Percentiles rank a stretch among this genome's conserved stretches.
Conservation (phyloP, 2,888 invertebrate species). For the Orthosia cruda region DNA sequence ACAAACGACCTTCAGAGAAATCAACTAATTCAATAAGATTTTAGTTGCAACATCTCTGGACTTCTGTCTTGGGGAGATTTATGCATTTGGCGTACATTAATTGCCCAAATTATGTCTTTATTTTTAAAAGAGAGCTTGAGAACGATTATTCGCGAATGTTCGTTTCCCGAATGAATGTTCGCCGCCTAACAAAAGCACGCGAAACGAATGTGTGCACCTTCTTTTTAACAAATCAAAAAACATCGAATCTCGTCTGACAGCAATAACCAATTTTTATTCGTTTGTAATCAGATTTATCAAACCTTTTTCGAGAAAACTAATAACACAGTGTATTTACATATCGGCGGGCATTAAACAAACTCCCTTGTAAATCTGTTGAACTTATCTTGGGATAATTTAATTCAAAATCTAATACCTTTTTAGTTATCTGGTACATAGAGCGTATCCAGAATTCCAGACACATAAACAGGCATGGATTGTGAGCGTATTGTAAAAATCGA, state of each 20-base stretch:
- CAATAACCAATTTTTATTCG: not conserved
- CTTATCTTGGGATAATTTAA: conserved; percentile 6
- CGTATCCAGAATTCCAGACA: not conserved
- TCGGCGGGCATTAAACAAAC: conserved; percentile 33
- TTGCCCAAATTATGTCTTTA: not conserved
- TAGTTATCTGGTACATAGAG: not conserved
- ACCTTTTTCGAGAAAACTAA: not conserved
- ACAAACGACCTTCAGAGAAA: conserved; percentile 7
- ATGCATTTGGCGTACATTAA: not conserved
- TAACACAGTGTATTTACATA: conserved; percentile 27
- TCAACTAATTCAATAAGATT: not conserved
- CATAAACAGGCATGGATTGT: not conserved
- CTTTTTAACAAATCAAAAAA: conserved; percentile 12
- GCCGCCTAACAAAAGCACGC: not conserved
- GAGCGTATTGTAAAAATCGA: conserved; percentile 26
- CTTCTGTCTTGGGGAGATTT: not conserved
- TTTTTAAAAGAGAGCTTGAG: conserved; percentile 30
- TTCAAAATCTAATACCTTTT: not conserved
- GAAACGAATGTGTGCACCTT: not conserved
- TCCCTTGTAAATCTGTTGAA: not conserved
- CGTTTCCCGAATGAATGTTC: not conserved
- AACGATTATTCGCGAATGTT: conserved; percentile 1
- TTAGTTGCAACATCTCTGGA: not conserved
- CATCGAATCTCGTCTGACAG: not conserved
- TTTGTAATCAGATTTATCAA: not conserved